Evolutionary conservation across 2,797 vertebrate species (phyloP).

Genomic region (Ataeniobius toweri): DNA sequence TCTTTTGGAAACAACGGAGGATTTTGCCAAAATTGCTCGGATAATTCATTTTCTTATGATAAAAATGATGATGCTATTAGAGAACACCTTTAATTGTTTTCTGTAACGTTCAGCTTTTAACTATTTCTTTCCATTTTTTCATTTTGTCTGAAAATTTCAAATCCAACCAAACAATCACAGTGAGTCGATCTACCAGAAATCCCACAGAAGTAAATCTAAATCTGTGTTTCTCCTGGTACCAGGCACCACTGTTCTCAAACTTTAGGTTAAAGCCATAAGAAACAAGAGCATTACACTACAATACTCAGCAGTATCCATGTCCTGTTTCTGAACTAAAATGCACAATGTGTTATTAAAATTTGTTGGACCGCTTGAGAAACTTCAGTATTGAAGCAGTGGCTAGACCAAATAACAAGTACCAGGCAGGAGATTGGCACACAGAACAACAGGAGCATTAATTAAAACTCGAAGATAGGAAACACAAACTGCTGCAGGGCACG

Average conservation of each 20-base stretch:
- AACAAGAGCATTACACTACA: background rate
- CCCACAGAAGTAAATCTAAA: background rate
- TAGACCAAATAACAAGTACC: background rate
- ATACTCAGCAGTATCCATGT: background rate
- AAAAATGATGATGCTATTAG: background rate
- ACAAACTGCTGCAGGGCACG: background rate
- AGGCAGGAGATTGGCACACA: background rate
- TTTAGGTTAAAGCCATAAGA: background rate
- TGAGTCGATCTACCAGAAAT: background rate
- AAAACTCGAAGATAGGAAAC: background rate
- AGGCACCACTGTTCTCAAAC: background rate
- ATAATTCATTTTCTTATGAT: background rate
- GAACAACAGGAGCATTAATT: background rate
- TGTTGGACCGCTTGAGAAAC: background rate
- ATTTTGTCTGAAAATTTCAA: background rate
- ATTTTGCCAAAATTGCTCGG: constrained; percentile 4
- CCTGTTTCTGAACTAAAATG: constrained; percentile 16
- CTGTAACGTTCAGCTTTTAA: background rate
- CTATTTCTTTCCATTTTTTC: background rate
- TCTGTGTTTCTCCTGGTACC: background rate
- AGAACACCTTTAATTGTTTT: background rate
- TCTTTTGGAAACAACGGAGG: background rate
- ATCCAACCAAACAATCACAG: background rate
- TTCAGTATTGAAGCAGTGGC: background rate
- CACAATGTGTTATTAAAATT: constrained; percentile 14